Evolutionary conservation across 2,113 vertebrate species (phyloP).

Genomic region (Gila orcuttii): DNA sequence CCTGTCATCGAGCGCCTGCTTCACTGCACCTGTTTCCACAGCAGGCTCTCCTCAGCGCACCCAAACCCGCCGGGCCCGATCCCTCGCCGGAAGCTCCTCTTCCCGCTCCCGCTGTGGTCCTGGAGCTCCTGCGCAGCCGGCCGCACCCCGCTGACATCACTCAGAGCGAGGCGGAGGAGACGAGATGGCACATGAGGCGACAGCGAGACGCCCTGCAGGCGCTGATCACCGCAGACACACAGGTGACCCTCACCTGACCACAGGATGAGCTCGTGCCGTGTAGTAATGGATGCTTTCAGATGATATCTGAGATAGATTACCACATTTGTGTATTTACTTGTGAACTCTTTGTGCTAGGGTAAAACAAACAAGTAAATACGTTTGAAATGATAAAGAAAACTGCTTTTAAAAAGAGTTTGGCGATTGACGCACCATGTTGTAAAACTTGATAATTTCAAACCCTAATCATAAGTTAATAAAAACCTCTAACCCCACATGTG

Average conservation of each 20-base stretch:
- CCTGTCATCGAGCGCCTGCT: no score
- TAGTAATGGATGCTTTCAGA: no score
- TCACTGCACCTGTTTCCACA: neutral
- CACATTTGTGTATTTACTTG: neutral
- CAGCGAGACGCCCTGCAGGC: conserved; percentile 62
- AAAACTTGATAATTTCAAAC: no score
- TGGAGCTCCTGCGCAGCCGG: conserved; percentile 47
- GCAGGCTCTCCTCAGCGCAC: no score
- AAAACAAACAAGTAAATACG: neutral
- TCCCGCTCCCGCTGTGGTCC: conserved; percentile 47
- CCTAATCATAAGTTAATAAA: no score
- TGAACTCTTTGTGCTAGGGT: no score
- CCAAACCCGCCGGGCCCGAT: neutral
- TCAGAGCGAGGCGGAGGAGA: conserved; percentile 47
- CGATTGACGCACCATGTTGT: no score
- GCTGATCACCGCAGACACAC: conserved; percentile 66
- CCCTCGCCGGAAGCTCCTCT: neutral
- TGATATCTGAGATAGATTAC: no score
- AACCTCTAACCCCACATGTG: no score
- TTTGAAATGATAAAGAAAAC: neutral
- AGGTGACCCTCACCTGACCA: conserved; percentile 67
- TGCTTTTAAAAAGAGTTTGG: no score
- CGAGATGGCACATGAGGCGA: conserved; percentile 60
- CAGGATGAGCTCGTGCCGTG: no score
- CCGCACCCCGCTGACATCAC: neutral